A percentile compares a stretch with the other conserved stretches of the same genome.
Evolutionary conservation across 2,888 invertebrate genomes (phyloP).

Genomic region (Agrypnus murinus): DNA sequence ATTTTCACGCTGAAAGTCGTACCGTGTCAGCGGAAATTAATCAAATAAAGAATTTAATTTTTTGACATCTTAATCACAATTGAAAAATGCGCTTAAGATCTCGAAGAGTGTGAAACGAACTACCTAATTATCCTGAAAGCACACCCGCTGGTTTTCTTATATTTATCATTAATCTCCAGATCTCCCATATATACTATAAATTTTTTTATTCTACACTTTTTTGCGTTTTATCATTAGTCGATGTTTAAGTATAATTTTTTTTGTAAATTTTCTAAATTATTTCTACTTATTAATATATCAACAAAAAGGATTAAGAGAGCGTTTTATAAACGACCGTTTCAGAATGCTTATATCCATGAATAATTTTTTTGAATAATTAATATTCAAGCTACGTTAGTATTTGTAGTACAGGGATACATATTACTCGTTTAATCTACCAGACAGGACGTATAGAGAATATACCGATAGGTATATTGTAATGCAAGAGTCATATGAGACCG

Average conservation of each 20-base stretch:
- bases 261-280: constrained; percentile 7
- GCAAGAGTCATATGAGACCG: constrained; percentile 64
- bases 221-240: background rate
- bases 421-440: constrained; percentile 65
- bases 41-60: constrained; percentile 21
- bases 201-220: background rate
- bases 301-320: constrained; percentile 2
- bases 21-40: constrained; percentile 13
- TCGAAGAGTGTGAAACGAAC: constrained; percentile 24
- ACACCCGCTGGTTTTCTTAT: constrained; percentile 24
- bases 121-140: constrained; percentile 29
- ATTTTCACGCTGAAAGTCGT: background rate
- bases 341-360: constrained; percentile 30
- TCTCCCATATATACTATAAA: background rate
- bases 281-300: background rate
- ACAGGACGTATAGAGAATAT: constrained; percentile 62
- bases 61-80: constrained; percentile 26
- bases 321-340: constrained; percentile 2
- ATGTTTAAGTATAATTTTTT: background rate
- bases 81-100: constrained; percentile 22
- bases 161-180: constrained; percentile 24
- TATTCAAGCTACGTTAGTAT: constrained; percentile 67
- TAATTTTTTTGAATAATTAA: constrained; percentile 51
- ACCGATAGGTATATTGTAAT: constrained; percentile 60
- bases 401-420: constrained; percentile 67